Percentiles rank a stretch among this genome's conserved stretches.
These are phyloP conservation scores for Brevipalpus yothersi DNA, from an alignment of 1,140 invertebrate genomes.

Conservation along the genomic window DNA sequence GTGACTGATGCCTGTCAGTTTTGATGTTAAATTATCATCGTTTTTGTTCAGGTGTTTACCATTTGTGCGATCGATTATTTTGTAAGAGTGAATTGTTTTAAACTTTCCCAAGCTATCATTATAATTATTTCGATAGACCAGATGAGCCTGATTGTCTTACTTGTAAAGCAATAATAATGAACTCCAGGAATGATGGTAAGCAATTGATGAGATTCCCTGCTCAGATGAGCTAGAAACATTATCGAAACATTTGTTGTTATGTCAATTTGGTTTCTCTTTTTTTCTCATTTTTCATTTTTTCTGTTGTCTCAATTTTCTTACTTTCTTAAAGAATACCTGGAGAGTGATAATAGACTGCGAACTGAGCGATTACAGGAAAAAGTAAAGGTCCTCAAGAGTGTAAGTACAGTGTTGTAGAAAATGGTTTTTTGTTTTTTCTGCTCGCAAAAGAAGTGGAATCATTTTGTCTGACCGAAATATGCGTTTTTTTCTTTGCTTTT, in stretches of 20 bases:
- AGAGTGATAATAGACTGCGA: slow-evolving; percentile 6
- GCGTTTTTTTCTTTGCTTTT: neutral
- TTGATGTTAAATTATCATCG: no score
- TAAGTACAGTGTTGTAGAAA: slow-evolving; percentile 4
- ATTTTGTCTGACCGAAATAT: neutral
- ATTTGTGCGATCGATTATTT: no score
- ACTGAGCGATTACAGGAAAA: slow-evolving; percentile 4
- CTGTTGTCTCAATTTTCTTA: neutral
- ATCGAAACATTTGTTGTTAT: neutral
- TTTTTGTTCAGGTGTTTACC: no score
- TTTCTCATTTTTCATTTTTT: neutral
- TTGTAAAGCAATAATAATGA: neutral
- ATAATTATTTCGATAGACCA: no score
- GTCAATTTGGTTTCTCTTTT: neutral
- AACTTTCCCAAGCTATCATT: no score
- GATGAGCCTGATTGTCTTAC: no score
- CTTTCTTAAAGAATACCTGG: neutral
- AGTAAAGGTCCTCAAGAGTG: slow-evolving; percentile 6
- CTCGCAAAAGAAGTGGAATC: neutral
- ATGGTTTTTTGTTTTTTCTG: neutral
- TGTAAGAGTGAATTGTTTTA: no score
- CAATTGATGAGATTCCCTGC: neutral
- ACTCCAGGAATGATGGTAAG: neutral
- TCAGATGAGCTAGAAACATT: neutral
- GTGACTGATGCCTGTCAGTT: no score